A percentile compares a stretch with the other conserved stretches of the same genome.
Conservation (phyloP, 2,888 invertebrate species). For the Saturnia pavonia region DNA sequence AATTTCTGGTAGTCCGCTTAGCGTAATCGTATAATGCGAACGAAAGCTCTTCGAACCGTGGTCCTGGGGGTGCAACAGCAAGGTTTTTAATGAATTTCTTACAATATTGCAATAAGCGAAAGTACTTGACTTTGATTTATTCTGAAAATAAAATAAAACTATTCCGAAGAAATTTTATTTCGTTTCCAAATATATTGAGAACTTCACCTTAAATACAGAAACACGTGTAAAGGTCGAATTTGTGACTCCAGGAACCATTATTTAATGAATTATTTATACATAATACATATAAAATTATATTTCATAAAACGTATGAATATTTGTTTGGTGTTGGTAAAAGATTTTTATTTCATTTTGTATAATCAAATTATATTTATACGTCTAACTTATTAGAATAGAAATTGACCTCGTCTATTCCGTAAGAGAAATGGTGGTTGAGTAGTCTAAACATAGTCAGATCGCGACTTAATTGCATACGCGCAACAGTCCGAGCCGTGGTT, state of each 20-base stretch:
- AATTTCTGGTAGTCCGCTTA: too few species aligned
- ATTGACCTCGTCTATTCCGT: background rate
- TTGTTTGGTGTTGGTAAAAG: background rate
- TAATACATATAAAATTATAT: background rate
- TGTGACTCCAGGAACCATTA: background rate
- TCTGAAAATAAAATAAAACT: too few species aligned
- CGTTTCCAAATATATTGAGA: background rate
- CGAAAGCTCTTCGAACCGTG: too few species aligned
- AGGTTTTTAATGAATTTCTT: too few species aligned
- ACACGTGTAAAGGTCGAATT: slow-evolving; percentile 7
- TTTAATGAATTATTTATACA: slow-evolving; percentile 6
- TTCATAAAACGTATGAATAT: background rate
- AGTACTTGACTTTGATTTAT: too few species aligned
- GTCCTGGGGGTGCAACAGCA: background rate
- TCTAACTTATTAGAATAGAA: background rate
- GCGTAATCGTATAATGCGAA: too few species aligned
- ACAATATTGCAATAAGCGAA: too few species aligned
- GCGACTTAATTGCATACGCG: too few species aligned
- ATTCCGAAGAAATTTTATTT: too few species aligned
- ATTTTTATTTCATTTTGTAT: background rate
- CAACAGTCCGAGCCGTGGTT: too few species aligned
- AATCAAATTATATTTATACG: background rate
- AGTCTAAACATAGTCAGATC: too few species aligned
- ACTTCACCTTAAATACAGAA: slow-evolving; percentile 9
- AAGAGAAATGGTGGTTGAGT: background rate